phyloP scores from a whole-genome alignment of 2,888 invertebrate species.

The Scrobipalpa atriplicella region DNA sequence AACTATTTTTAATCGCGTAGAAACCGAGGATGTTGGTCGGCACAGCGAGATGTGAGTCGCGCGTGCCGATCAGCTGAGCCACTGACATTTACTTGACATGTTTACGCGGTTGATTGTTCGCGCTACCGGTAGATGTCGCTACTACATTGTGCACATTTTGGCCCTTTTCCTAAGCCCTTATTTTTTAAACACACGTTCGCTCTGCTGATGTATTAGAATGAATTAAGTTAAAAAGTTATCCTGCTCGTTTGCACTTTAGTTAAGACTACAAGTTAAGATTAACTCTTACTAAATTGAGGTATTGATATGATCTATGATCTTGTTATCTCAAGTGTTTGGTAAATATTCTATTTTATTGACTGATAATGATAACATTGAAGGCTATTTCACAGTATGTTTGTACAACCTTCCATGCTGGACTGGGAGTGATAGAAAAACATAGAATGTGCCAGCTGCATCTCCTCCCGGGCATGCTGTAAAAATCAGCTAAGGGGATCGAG shows the following conservation, averaged over 20 bases:
- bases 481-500: too few relatives aligned
- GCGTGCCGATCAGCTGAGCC: conserved; percentile 79
- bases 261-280: background rate
- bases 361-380: conserved; percentile 5
- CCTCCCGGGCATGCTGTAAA: too few relatives aligned
- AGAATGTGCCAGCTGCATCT: too few relatives aligned
- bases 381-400: background rate
- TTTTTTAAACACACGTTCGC: background rate
- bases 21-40: conserved; percentile 60
- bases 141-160: conserved; percentile 19
- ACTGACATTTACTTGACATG: conserved; percentile 75
- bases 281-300: background rate
- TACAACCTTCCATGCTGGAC: too few relatives aligned
- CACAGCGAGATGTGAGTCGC: conserved; percentile 50
- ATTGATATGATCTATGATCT: conserved; percentile 18
- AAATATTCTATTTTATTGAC: conserved; percentile 2
- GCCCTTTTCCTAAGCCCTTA: background rate
- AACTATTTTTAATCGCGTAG: conserved; percentile 76
- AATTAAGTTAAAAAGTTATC: background rate
- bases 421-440: too few relatives aligned
- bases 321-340: conserved; percentile 28
- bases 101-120: conserved; percentile 65
- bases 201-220: background rate
- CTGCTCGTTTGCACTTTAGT: background rate
- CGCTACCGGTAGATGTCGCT: conserved; percentile 70